A percentile compares a stretch with the other conserved stretches of the same genome.
Conservation (phyloP, 2,888 invertebrate species). For the Drosophila barbarae region DNA sequence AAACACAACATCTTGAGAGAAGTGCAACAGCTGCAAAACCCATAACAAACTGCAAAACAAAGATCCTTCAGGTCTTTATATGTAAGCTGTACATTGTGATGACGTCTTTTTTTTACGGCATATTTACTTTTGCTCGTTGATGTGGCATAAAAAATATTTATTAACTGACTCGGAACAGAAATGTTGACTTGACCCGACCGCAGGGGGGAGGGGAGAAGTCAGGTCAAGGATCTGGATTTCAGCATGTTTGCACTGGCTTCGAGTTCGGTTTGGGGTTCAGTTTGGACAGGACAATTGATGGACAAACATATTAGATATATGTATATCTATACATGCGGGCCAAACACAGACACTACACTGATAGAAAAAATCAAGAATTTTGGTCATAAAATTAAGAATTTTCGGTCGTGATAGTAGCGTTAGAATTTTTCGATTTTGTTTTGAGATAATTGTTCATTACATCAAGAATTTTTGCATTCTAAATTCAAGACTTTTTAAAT, state of each 20-base stretch:
- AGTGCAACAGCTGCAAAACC: slow-evolving; percentile 44
- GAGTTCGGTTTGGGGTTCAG: slow-evolving; percentile 14
- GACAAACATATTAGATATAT: slow-evolving; percentile 44
- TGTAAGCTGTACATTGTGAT: slow-evolving; percentile 10
- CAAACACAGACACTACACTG: slow-evolving; percentile 17
- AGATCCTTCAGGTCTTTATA: slow-evolving; percentile 17
- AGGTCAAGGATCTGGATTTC: slow-evolving; percentile 31
- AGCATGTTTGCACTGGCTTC: slow-evolving; percentile 39
- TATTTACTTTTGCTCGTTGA: slow-evolving; percentile 33
- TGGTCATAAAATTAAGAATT: too few relatives aligned
- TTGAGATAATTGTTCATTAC: too few relatives aligned
- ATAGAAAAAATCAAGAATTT: too few relatives aligned
- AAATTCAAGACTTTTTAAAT: too few relatives aligned
- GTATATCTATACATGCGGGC: slow-evolving; percentile 10
- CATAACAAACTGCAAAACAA: slow-evolving; percentile 31
- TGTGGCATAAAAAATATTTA: slow-evolving; percentile 40
- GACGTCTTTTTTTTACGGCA: slow-evolving; percentile 32
- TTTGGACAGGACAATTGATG: slow-evolving; percentile 45
- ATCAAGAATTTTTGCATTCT: too few relatives aligned
- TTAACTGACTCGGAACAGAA: slow-evolving; percentile 33
- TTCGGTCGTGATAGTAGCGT: too few relatives aligned
- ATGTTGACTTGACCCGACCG: slow-evolving; percentile 25
- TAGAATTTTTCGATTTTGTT: too few relatives aligned
- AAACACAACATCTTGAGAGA: slow-evolving; percentile 28
- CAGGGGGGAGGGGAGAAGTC: slow-evolving; percentile 4